phyloP scores from a whole-genome alignment of 2,888 invertebrate genomes.

The Leptinotarsa juncta region DNA sequence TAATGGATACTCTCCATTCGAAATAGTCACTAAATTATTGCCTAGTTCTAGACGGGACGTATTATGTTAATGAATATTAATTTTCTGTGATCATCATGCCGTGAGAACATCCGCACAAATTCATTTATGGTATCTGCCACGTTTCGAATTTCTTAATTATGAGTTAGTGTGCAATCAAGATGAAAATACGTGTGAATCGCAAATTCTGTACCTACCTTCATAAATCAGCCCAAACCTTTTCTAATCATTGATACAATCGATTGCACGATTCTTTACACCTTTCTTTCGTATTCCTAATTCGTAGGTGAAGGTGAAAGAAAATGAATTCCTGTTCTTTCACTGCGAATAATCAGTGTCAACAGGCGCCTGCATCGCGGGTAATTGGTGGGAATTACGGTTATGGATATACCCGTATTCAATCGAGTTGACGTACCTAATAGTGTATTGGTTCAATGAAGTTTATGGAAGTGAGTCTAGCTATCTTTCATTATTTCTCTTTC shows the following conservation, averaged over 20 bases:
- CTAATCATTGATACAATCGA: constrained; percentile 4
- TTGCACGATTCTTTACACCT: constrained; percentile 20
- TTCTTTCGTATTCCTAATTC: constrained; percentile 16
- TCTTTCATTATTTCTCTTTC: too few relatives aligned
- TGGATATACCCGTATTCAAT: constrained; percentile 3
- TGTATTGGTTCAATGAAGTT: neutral
- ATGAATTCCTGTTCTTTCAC: constrained; percentile 15
- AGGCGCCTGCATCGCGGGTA: neutral
- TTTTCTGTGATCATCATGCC: too few relatives aligned
- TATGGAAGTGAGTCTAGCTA: too few relatives aligned
- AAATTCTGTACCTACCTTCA: neutral
- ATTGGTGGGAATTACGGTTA: neutral
- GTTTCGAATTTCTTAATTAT: neutral
- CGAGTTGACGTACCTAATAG: neutral
- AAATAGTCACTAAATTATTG: too few relatives aligned
- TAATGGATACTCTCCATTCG: too few relatives aligned
- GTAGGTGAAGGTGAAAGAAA: constrained; percentile 24
- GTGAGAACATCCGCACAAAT: too few relatives aligned
- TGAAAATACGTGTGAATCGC: constrained; percentile 8
- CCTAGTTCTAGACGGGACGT: too few relatives aligned
- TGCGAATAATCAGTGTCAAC: constrained; percentile 10
- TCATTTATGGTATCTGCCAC: neutral
- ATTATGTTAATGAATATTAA: too few relatives aligned
- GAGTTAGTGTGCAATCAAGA: constrained; percentile 4
- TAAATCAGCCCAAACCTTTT: constrained; percentile 16